Base-by-base conservation (phyloP, 2,797 vertebrate genomes). In the Catharus ustulatus region DNA sequence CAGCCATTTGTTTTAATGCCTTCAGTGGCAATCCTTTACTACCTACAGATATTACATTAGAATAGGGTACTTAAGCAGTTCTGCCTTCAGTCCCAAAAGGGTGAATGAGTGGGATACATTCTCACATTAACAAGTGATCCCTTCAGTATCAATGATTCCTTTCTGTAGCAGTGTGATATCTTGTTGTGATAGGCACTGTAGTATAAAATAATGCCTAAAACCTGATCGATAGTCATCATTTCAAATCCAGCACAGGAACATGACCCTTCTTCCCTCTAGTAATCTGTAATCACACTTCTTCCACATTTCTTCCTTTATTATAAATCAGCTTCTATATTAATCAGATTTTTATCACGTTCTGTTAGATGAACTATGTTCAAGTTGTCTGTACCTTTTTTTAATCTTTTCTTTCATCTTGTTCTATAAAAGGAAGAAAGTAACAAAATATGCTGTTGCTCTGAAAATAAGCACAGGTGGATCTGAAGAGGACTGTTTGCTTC, bases 401-500 rank as follows among this genome's bases (percentile, higher is more conserved):
- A 68, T n/a, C 7, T 91, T 71, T 46, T 59, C 38, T 86, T 87
- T 76, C 40, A 67, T 89, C 26, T 72, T 55, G 3, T 57, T 72
- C 48, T 59, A 22, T 36, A 87, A 92, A 84, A 22, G 30, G 10
- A 15, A 38, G 45, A 69, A 93, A 91, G 48, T 54, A 88, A 40
- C 84, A 93, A 95, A 81, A 93, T 49, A 29, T 9, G 10, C 51
- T 43, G 5, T 48, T 85, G 9, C 64, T 57, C 54, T 49, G 61
- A 90, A 95, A 95, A 75, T 24, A 68, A 76, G n/a, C 30, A 80
- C 42, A 95, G 66, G 48, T 82, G 78, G 76, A 78, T 93, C 63
- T 90, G 75, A 94, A 95, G 75, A 48, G 75, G 72, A 32, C 59
- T 55, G 75, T 69, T 66, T 95, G 45, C 36, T 91, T 95, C 89